These are phyloP conservation scores for Darevskia nairensis DNA, from an alignment of 2,797 vertebrate genomes.

Conservation along the genomic window DNA sequence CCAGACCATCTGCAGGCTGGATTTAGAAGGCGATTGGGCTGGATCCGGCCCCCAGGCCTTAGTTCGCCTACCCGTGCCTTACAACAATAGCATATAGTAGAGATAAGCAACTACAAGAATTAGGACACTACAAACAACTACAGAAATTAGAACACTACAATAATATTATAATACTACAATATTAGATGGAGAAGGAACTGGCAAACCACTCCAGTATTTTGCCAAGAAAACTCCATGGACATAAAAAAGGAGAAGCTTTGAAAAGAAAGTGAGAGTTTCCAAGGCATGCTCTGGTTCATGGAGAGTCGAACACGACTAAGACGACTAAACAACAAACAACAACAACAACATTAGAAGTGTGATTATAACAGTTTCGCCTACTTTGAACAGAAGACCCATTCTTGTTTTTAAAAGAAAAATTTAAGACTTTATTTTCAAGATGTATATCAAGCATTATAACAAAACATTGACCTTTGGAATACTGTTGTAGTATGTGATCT, in stretches of 20 bases:
- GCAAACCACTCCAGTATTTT: too few relatives aligned
- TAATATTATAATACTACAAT: constrained; percentile 6
- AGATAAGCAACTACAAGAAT: background rate
- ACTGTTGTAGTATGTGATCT: constrained; percentile 53
- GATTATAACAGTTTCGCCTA: constrained; percentile 69
- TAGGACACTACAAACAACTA: background rate
- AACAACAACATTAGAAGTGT: constrained; percentile 45
- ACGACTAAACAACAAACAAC: too few relatives aligned
- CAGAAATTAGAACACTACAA: too few relatives aligned
- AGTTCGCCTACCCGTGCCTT: background rate
- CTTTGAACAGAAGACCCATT: constrained; percentile 64
- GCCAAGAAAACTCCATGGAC: too few relatives aligned
- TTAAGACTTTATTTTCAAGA: constrained; percentile 82
- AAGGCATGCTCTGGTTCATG: too few relatives aligned
- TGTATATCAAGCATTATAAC: constrained; percentile 75
- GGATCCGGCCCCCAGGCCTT: too few relatives aligned
- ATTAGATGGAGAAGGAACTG: background rate
- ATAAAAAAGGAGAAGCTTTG: too few relatives aligned
- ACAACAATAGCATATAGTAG: background rate
- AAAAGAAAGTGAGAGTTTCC: too few relatives aligned
- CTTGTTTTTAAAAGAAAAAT: constrained; percentile 69
- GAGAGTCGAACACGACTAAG: too few relatives aligned
- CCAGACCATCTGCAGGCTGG: too few relatives aligned
- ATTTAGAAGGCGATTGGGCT: too few relatives aligned
- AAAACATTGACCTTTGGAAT: constrained; percentile 76